phyloP scores from a whole-genome alignment of 64 coral and sea anemone species.

The Platygyra sinensis region DNA sequence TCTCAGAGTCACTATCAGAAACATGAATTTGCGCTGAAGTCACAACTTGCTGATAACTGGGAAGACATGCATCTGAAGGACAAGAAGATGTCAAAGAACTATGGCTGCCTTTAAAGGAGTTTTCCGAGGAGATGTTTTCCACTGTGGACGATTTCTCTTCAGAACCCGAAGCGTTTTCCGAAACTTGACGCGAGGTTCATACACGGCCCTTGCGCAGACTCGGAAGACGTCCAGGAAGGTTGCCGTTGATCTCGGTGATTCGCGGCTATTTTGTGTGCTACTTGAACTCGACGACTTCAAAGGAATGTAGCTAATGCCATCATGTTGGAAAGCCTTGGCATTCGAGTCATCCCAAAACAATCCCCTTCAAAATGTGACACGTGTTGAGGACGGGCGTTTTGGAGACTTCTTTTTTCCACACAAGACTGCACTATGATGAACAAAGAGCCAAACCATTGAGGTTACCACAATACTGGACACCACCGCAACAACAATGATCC shows the following conservation, averaged over 20 bases:
- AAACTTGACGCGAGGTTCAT: constrained; percentile 32
- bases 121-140: constrained; percentile 72
- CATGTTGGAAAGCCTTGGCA: constrained; percentile 42
- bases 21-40: constrained; percentile 75
- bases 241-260: constrained; percentile 87
- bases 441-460: constrained; percentile 83
- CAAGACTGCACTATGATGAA: constrained; percentile 57
- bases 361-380: constrained; percentile 25
- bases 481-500: constrained; percentile 83
- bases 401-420: constrained; percentile 55
- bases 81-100: constrained; percentile 72
- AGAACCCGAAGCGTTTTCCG: constrained; percentile 62
- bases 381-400: constrained; percentile 16
- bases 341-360: constrained; percentile 34
- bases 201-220: constrained; percentile 73
- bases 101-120: constrained; percentile 79
- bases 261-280: constrained; percentile 81
- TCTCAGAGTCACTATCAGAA: constrained; percentile 90
- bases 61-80: constrained; percentile 57
- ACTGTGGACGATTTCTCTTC: constrained; percentile 75
- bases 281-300: constrained; percentile 86
- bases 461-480: constrained; percentile 81
- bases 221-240: constrained; percentile 81
- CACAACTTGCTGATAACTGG: constrained; percentile 66
- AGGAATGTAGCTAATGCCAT: constrained; percentile 79